Percentiles rank a stretch among this genome's conserved stretches.
Evolutionary conservation across 1,140 invertebrate species (phyloP).

Genomic region (Hycleus cichorii): DNA sequence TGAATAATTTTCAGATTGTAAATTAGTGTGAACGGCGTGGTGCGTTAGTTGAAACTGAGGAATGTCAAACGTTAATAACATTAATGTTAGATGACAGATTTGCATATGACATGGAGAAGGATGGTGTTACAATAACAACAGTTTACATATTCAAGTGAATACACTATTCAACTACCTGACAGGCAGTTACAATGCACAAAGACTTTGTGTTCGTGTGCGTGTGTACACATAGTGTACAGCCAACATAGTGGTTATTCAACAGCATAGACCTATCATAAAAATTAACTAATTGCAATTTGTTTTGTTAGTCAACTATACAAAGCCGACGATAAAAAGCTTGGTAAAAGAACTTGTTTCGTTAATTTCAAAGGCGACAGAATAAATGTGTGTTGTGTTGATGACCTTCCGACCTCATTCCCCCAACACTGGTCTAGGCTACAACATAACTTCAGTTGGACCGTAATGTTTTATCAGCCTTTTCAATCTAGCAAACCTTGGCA

Average conservation of each 20-base stretch:
- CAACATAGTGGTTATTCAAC: too few species aligned
- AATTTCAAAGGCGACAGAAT: too few species aligned
- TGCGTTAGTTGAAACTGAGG: conserved; percentile 7
- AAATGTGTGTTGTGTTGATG: not conserved
- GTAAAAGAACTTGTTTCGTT: too few species aligned
- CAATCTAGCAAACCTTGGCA: conserved; percentile 16
- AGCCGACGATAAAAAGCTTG: too few species aligned
- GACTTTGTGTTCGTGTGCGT: too few species aligned
- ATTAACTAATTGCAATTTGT: too few species aligned
- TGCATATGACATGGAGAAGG: conserved; percentile 14
- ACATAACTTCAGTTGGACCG: conserved; percentile 18
- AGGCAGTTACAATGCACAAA: too few species aligned
- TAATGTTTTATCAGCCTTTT: conserved; percentile 22
- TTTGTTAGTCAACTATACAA: too few species aligned
- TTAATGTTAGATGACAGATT: conserved; percentile 16
- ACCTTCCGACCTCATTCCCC: conserved; percentile 16
- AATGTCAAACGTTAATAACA: conserved; percentile 16
- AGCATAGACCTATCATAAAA: too few species aligned
- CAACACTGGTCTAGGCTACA: conserved; percentile 9
- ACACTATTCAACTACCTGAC: not conserved
- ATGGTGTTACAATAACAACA: conserved; percentile 2
- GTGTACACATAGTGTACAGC: too few species aligned
- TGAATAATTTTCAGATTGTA: conserved; percentile 13
- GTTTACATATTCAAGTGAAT: conserved; percentile 1
- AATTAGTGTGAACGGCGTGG: conserved; percentile 3